phyloP scores from a whole-genome alignment of 2,113 vertebrate species.

The Prionailurus bengalensis region DNA sequence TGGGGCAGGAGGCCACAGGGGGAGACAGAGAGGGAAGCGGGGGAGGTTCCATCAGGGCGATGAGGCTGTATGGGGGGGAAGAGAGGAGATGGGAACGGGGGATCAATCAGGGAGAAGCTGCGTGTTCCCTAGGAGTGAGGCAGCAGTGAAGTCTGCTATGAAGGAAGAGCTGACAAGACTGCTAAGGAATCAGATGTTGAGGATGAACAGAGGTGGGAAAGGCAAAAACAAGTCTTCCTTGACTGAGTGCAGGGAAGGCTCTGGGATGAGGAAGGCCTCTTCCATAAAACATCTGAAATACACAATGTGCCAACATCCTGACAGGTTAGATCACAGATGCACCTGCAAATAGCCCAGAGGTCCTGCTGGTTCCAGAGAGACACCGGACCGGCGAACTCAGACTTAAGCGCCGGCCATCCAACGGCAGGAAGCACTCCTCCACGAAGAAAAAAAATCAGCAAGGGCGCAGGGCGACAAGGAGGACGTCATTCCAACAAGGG shows the following conservation, averaged over 20 bases:
- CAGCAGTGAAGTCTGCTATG: background rate
- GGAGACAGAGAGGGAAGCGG: background rate
- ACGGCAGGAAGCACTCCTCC: accelerated
- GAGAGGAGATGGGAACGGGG: accelerated
- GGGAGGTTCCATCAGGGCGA: background rate
- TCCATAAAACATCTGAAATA: background rate
- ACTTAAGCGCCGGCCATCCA: accelerated
- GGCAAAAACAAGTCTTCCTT: background rate
- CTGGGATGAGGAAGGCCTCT: background rate
- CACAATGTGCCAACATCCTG: background rate
- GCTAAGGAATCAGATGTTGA: accelerated
- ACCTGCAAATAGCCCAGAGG: background rate
- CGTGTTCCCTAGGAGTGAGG: background rate
- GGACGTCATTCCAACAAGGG: accelerated
- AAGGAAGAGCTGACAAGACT: background rate
- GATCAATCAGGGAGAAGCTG: background rate
- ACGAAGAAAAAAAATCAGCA: background rate
- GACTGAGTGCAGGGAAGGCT: background rate
- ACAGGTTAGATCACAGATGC: background rate
- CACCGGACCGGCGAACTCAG: background rate
- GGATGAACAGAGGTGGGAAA: background rate
- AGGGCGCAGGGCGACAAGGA: background rate
- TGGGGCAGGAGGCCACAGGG: background rate
- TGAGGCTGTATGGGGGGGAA: background rate
- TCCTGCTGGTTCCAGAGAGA: background rate